Percentiles rank a stretch among this genome's conserved stretches.
These are phyloP conservation scores for Champsocephalus gunnari DNA, from an alignment of 2,797 vertebrate species.

Conservation along the genomic window DNA sequence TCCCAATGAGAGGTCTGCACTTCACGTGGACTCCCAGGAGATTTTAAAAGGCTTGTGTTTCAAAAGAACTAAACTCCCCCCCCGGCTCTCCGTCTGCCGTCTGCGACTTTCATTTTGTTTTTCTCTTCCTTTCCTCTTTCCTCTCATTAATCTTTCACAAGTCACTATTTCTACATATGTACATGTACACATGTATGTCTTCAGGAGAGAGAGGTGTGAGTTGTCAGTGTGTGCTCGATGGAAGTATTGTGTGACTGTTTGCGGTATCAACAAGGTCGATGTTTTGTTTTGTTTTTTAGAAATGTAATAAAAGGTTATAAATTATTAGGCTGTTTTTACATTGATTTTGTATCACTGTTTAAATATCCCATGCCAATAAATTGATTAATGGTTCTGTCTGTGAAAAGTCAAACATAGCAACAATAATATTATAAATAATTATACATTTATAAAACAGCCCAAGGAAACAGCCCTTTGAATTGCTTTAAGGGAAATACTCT, in stretches of 20 bases:
- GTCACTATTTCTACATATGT: constrained; percentile 46
- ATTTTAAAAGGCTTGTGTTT: constrained; percentile 53
- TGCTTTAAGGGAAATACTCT: too few species aligned
- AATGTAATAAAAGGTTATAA: background rate
- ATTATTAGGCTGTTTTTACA: background rate
- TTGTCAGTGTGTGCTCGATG: background rate
- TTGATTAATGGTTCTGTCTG: too few species aligned
- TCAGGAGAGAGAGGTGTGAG: constrained; percentile 15
- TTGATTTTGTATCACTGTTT: background rate
- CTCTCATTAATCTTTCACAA: constrained; percentile 67
- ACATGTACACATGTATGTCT: background rate
- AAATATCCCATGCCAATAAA: background rate
- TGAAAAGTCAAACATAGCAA: too few species aligned
- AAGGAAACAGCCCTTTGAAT: too few species aligned
- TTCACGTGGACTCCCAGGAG: constrained; percentile 53
- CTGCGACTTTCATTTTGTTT: constrained; percentile 62
- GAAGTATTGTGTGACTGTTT: background rate
- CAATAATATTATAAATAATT: too few species aligned
- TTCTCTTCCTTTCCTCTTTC: constrained; percentile 40
- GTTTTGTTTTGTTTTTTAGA: background rate
- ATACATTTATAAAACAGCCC: too few species aligned
- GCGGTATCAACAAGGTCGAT: background rate
- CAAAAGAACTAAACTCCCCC: constrained; percentile 52
- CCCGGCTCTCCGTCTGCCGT: constrained; percentile 52
- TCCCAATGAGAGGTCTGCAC: constrained; percentile 51